Evolutionary conservation across 2,797 vertebrate genomes (phyloP), one percentile per base, ranked within the genome.

Genomic region (Sebastiscus albofasciatus): DNA sequence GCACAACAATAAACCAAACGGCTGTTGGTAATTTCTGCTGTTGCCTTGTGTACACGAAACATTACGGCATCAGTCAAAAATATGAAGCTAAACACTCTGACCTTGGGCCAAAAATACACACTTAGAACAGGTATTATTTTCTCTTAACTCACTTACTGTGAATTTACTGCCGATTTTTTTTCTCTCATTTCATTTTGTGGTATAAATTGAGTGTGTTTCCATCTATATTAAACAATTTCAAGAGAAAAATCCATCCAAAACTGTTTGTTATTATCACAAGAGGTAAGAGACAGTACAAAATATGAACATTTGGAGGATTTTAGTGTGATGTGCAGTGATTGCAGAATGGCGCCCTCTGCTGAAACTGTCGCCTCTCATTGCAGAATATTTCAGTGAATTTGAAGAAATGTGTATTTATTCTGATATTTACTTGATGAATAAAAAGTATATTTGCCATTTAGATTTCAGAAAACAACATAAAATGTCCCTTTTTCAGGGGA

Each of bases 331-430:
- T 59, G 62, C 34, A 62, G 81, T 46, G 7, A 39, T n/a, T 90
- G 91, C 91, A 87, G 83, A 91, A 83, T 83, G 85, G 72, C 33
- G 79, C 92, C 90, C 84, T 76, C 90, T 93, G 84, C 84, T 92
- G 91, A 88, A 71, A 62, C 24, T 16, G 27, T n/a, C 49, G 55
- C 1, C 27, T 42, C 12, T 72, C 4, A 27, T 16, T 59, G 39
- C 22, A 59, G 6, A 39, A 13, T 16, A 39, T 14, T 31, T 24
- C 18, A 49, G 18, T 16, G 6, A 18, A 55, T 16, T n/a, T 67
- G 2, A 24, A 31, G 6, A 31, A 26, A 36, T 33, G 3, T 76
- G 3, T 6, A 60, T 72, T 27, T 13, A 29, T 36, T 6, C 2
- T 59, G 13, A 42, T 34, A 46, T 33, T 46, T 0, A 14, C 22